Percentiles rank a stretch among this genome's conserved stretches.
Conservation (phyloP, 2,113 vertebrate species). For the Ivindomyrus marchei region DNA sequence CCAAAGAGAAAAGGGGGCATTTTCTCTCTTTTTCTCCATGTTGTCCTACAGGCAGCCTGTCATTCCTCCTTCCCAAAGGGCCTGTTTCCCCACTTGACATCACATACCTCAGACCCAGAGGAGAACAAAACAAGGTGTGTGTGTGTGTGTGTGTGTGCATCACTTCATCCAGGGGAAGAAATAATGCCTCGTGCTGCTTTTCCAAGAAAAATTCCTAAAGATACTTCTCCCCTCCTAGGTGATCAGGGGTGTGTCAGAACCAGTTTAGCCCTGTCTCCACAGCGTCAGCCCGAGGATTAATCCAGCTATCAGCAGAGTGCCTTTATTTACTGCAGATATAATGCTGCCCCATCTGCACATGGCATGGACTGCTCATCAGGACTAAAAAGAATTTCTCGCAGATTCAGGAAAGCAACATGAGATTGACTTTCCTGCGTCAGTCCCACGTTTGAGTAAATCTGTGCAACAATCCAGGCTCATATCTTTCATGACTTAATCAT, state of each 20-base stretch:
- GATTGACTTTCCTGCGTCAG: neutral
- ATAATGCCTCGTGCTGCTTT: neutral
- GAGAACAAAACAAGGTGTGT: constrained; percentile 16
- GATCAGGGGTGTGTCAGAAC: constrained; percentile 4
- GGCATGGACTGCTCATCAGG: neutral
- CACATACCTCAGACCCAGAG: constrained; percentile 24
- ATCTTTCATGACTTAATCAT: neutral
- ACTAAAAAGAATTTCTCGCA: neutral
- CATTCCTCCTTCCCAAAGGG: constrained; percentile 22
- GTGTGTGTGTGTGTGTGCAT: neutral
- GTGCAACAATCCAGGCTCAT: neutral
- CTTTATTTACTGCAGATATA: neutral
- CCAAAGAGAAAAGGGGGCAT: constrained; percentile 16
- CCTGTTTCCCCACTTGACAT: constrained; percentile 31
- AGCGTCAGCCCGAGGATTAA: neutral
- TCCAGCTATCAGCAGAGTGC: neutral
- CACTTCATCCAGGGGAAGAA: neutral
- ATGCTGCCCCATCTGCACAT: neutral
- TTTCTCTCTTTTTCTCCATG: constrained; percentile 27
- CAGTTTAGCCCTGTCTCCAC: constrained; percentile 7
- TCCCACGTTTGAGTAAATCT: neutral
- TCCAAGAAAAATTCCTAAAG: constrained; percentile 3
- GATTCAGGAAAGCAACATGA: neutral
- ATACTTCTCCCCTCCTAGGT: constrained; percentile 8
- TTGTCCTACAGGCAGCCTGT: constrained; percentile 29